Evolutionary conservation across 1,140 invertebrate species (phyloP).

Genomic region (Nautilus pompilius): DNA sequence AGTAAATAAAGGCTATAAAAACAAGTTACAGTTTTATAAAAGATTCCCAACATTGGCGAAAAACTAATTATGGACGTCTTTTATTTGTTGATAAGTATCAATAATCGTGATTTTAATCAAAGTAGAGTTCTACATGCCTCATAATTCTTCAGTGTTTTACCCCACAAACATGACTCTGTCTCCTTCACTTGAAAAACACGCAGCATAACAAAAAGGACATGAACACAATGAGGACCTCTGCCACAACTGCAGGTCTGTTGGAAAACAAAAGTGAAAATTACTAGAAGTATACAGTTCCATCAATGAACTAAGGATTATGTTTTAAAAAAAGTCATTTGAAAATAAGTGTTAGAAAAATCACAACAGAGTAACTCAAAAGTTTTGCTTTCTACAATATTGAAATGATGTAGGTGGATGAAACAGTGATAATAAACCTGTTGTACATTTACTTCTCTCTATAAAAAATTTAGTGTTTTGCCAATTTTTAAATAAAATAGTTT

Average conservation of each 20-base stretch:
- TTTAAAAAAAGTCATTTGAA: too few relatives aligned
- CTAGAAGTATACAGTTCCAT: too few relatives aligned
- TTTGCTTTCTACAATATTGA: not conserved
- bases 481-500: too few relatives aligned
- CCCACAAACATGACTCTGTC: constrained; percentile 51
- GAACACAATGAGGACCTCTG: constrained; percentile 55
- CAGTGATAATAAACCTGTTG: not conserved
- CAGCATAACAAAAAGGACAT: constrained; percentile 59
- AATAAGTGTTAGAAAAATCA: too few relatives aligned
- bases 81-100: not conserved
- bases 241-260: constrained; percentile 58
- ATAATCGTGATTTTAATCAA: not conserved
- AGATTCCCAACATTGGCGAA: too few relatives aligned
- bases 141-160: constrained; percentile 56
- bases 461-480: too few relatives aligned
- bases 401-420: not conserved
- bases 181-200: constrained; percentile 56
- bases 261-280: constrained; percentile 9
- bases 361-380: too few relatives aligned
- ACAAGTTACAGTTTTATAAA: too few relatives aligned
- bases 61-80: too few relatives aligned
- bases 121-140: constrained; percentile 44
- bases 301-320: too few relatives aligned
- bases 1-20: too few relatives aligned
- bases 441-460: too few relatives aligned